Conservation (phyloP, 1,140 invertebrate genomes). For the Ladona fulva region DNA sequence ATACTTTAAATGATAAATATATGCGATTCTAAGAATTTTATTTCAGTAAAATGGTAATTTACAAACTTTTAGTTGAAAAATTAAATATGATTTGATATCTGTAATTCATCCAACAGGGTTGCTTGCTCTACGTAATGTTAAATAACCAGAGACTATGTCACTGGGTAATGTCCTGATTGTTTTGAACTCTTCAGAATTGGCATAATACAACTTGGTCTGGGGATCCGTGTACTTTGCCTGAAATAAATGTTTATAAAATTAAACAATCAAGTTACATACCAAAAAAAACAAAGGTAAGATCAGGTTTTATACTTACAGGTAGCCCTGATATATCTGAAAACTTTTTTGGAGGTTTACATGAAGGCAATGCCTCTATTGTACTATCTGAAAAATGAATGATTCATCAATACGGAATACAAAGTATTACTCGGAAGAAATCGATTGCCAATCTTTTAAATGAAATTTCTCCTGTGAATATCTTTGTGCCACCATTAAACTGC, state of each 20-base stretch:
- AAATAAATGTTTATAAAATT: conserved; percentile 30
- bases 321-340: conserved; percentile 89
- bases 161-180: conserved; percentile 75
- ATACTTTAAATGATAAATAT: too few species aligned
- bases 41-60: too few species aligned
- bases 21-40: too few species aligned
- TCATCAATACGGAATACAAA: conserved; percentile 10
- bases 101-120: conserved; percentile 63
- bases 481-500: too few species aligned
- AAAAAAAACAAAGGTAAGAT: conserved; percentile 10
- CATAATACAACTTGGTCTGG: conserved; percentile 76
- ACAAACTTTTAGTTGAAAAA: too few species aligned
- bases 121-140: conserved; percentile 73
- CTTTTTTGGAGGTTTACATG: conserved; percentile 82
- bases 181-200: conserved; percentile 75
- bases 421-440: conserved; percentile 17
- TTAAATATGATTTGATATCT: too few species aligned
- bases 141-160: conserved; percentile 81
- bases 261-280: conserved; percentile 11
- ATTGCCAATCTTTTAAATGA: too few species aligned
- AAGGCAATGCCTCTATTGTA: conserved; percentile 80
- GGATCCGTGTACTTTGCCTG: conserved; percentile 83
- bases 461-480: too few species aligned
- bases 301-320: background rate
- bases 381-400: conserved; percentile 51